A percentile compares a stretch with the other conserved stretches of the same genome.
These are phyloP conservation scores for Okapia johnstoni DNA, from an alignment of 2,113 vertebrate genomes.

Conservation along the genomic window DNA sequence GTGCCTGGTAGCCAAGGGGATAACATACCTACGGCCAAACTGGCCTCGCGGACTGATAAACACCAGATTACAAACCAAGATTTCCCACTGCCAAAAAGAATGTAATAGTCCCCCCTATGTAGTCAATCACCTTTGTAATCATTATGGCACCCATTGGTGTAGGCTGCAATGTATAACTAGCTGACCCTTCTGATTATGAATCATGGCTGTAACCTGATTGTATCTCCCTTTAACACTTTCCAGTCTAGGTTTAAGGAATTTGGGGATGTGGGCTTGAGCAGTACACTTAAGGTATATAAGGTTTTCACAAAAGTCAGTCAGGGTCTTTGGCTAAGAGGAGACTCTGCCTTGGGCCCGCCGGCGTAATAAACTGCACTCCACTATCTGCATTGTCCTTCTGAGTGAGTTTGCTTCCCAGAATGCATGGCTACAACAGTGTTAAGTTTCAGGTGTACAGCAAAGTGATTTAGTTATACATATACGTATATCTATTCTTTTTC, in stretches of 20 bases:
- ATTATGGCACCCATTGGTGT: neutral
- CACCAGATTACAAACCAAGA: neutral
- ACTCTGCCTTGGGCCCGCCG: neutral
- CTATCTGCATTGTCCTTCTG: neutral
- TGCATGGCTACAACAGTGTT: fast-evolving
- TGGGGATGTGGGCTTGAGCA: neutral
- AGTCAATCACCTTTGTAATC: neutral
- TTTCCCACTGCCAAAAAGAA: neutral
- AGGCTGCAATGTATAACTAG: neutral
- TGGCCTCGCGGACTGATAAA: neutral
- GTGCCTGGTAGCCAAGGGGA: neutral
- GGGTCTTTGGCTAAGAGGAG: neutral
- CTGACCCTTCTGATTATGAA: neutral
- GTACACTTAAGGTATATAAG: neutral
- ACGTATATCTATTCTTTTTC: neutral
- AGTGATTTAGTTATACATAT: neutral
- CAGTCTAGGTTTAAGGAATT: neutral
- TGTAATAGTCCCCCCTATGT: neutral
- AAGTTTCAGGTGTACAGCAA: neutral
- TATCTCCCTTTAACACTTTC: neutral
- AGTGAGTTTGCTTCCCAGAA: neutral
- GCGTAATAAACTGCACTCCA: neutral
- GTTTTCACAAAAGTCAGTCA: neutral
- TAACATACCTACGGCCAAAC: neutral
- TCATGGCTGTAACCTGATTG: neutral